phyloP scores from a whole-genome alignment of 2,113 vertebrate species.

The Limnothrissa miodon region DNA sequence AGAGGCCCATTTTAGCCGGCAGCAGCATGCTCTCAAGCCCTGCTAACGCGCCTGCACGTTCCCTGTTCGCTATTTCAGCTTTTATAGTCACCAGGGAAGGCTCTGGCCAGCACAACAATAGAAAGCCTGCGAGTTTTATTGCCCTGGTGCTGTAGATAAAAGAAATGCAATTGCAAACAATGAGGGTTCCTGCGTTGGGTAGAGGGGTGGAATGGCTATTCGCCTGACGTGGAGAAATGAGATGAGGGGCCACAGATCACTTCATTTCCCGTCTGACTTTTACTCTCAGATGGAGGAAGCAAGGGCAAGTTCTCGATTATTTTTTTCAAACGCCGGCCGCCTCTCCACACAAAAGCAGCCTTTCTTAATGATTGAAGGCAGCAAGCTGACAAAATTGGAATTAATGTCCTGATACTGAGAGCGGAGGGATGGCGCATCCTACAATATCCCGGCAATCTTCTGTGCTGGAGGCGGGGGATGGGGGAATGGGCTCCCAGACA shows the following conservation, averaged over 20 bases:
- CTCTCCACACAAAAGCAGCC: neutral
- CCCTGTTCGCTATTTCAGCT: conserved; percentile 18
- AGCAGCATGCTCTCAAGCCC: neutral
- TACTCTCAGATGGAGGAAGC: neutral
- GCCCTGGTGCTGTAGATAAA: neutral
- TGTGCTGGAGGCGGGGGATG: neutral
- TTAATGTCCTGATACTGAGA: conserved; percentile 1
- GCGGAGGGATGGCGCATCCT: neutral
- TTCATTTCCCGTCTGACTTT: neutral
- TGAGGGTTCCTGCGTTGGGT: neutral
- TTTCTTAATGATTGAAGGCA: neutral
- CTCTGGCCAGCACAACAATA: neutral
- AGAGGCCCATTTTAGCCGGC: neutral
- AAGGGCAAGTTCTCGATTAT: conserved; percentile 11
- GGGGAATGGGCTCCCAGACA: neutral
- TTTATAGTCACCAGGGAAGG: conserved; percentile 4
- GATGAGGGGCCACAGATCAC: neutral
- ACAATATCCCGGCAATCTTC: neutral
- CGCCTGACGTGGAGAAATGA: neutral
- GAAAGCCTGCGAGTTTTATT: neutral
- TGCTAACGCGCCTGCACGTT: neutral
- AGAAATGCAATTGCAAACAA: conserved; percentile 10
- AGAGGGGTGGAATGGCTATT: neutral
- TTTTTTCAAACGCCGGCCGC: neutral
- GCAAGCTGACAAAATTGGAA: neutral